These are phyloP conservation scores for Charadrius vociferus DNA, from an alignment of 2,113 vertebrate species.

Conservation along the genomic window DNA sequence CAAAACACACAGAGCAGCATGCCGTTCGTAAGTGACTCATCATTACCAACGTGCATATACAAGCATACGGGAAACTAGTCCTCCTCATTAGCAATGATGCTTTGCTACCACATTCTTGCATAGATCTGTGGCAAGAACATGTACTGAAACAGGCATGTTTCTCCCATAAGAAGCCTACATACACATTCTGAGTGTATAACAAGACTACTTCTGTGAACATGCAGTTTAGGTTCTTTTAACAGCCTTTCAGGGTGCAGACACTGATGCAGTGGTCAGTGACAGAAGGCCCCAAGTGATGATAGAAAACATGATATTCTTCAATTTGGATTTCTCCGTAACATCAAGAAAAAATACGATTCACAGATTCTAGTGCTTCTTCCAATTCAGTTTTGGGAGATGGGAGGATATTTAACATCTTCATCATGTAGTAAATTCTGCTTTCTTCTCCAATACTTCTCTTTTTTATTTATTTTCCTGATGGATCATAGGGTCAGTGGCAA, in stretches of 20 bases:
- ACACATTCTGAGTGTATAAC: background rate
- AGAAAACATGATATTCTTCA: background rate
- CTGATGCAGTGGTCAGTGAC: background rate
- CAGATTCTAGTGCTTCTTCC: background rate
- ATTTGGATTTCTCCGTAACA: background rate
- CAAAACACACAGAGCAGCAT: background rate
- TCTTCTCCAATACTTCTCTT: background rate
- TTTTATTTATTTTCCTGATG: background rate
- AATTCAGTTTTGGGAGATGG: background rate
- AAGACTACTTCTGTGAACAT: background rate
- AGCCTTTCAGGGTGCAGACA: background rate
- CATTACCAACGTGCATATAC: background rate
- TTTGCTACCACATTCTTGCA: background rate
- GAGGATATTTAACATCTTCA: background rate
- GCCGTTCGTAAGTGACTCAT: background rate
- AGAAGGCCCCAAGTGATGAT: background rate
- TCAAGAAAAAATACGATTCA: background rate
- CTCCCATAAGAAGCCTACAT: background rate
- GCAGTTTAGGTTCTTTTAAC: background rate
- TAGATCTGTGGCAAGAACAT: background rate
- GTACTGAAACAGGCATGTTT: background rate
- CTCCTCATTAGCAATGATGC: background rate
- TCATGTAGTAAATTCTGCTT: background rate
- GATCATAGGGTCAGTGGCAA: background rate
- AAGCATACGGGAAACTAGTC: background rate